Conservation (phyloP, 2,113 vertebrate genomes). For the Hydrochoerus hydrochaeris region DNA sequence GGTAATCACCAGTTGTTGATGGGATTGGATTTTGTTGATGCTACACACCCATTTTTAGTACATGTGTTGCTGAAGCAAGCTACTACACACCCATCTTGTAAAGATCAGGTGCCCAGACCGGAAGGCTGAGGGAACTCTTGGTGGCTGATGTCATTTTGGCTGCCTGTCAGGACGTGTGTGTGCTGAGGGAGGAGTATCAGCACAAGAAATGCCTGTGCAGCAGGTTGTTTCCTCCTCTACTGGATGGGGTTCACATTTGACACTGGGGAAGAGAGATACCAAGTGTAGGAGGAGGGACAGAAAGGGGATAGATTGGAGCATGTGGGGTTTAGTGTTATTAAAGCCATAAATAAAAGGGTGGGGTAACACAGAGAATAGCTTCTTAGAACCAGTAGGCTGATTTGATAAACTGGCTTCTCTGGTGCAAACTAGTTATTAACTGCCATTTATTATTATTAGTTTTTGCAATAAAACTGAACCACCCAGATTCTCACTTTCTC, state of each 20-base stretch:
- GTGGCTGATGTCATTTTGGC: slow-evolving; percentile 81
- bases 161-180: slow-evolving; percentile 18
- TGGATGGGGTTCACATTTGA: slow-evolving; percentile 33
- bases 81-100: slow-evolving; percentile 39
- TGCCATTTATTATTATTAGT: slow-evolving; percentile 72
- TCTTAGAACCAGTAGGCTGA: slow-evolving; percentile 52
- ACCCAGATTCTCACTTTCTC: slow-evolving; percentile 71
- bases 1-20: slow-evolving; percentile 36
- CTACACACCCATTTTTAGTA: slow-evolving; percentile 20
- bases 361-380: slow-evolving; percentile 52
- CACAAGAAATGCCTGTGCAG: slow-evolving; percentile 60
- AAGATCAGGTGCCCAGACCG: slow-evolving; percentile 51
- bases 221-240: slow-evolving; percentile 68
- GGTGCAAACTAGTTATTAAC: slow-evolving; percentile 73
- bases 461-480: slow-evolving; percentile 67
- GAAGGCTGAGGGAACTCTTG: slow-evolving; percentile 52
- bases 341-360: slow-evolving; percentile 71
- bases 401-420: slow-evolving; percentile 73
- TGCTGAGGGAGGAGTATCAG: neutral
- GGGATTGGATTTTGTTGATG: slow-evolving; percentile 53
- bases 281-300: slow-evolving; percentile 53
- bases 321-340: slow-evolving; percentile 55
- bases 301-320: slow-evolving; percentile 34
- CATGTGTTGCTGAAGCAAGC: neutral
- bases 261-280: slow-evolving; percentile 1